phyloP scores from a whole-genome alignment of 1,140 invertebrate genomes.

The Brachionus sp. region DNA sequence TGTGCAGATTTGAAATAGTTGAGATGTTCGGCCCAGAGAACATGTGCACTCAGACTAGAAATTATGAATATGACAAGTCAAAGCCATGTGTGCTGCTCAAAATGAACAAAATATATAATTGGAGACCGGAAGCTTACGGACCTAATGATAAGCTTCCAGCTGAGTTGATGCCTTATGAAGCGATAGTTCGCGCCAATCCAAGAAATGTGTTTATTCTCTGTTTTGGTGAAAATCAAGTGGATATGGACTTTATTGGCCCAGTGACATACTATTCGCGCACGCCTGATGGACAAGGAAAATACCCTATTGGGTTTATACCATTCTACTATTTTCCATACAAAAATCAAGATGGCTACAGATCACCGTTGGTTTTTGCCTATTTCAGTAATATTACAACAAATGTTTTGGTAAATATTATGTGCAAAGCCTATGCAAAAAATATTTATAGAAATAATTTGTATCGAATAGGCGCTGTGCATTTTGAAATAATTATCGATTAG shows the following conservation, averaged over 20 bases:
- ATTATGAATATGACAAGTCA: conserved; percentile 55
- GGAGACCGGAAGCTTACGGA: conserved; percentile 40
- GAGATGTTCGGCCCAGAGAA: conserved; percentile 13
- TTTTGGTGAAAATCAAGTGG: conserved; percentile 47
- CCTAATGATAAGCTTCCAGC: conserved; percentile 23
- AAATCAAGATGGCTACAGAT: conserved; percentile 49
- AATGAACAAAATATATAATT: conserved; percentile 53
- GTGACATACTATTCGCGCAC: conserved; percentile 47
- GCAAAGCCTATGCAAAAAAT: conserved; percentile 42
- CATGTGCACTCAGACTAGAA: conserved; percentile 49
- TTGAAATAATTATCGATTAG: conserved; percentile 43
- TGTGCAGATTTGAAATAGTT: conserved; percentile 51
- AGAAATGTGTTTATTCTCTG: conserved; percentile 47
- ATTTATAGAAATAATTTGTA: conserved; percentile 24
- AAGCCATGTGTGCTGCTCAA: conserved; percentile 56
- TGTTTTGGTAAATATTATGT: conserved; percentile 44
- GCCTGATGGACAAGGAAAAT: conserved; percentile 29
- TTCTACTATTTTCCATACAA: conserved; percentile 48
- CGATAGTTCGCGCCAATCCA: conserved; percentile 13
- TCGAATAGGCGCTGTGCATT: conserved; percentile 42
- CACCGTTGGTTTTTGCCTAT: conserved; percentile 48
- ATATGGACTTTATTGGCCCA: conserved; percentile 47
- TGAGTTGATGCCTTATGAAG: conserved; percentile 17
- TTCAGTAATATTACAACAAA: conserved; percentile 46
- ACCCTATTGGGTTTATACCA: conserved; percentile 46